phyloP scores from a whole-genome alignment of 1,140 invertebrate genomes.

The Maconellicoccus hirsutus region DNA sequence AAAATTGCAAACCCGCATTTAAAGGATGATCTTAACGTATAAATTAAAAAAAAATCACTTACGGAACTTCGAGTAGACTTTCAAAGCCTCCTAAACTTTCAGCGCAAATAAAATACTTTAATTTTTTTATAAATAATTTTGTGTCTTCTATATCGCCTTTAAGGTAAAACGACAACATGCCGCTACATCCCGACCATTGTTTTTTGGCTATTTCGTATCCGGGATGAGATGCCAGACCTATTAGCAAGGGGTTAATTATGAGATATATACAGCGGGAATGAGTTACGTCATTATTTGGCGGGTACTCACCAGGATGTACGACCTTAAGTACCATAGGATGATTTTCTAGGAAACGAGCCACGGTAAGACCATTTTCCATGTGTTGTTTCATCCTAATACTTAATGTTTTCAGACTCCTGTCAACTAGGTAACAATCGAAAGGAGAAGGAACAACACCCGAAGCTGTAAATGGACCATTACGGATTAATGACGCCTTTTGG shows the following conservation, averaged over 20 bases:
- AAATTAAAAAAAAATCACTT: constrained; percentile 37
- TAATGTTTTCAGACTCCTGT: constrained; percentile 88
- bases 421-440: constrained; percentile 90
- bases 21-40: not conserved
- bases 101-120: constrained; percentile 78
- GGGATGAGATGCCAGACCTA: constrained; percentile 79
- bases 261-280: no score
- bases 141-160: constrained; percentile 66
- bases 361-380: constrained; percentile 57
- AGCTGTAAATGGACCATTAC: constrained; percentile 41
- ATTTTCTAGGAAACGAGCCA: constrained; percentile 67
- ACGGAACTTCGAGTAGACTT: constrained; percentile 77
- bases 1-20: not conserved
- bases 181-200: constrained; percentile 82
- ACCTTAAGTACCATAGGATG: constrained; percentile 71
- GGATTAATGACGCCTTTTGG: no score
- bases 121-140: constrained; percentile 56
- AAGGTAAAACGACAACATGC: constrained; percentile 83
- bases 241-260: not conserved
- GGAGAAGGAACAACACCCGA: constrained; percentile 88
- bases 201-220: constrained; percentile 71
- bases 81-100: constrained; percentile 94
- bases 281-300: no score
- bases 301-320: constrained; percentile 58
- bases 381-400: constrained; percentile 84